A percentile compares a stretch with the other conserved stretches of the same genome.
Evolutionary conservation across 2,113 vertebrate species (phyloP).

Genomic region (Clinocottus analis): DNA sequence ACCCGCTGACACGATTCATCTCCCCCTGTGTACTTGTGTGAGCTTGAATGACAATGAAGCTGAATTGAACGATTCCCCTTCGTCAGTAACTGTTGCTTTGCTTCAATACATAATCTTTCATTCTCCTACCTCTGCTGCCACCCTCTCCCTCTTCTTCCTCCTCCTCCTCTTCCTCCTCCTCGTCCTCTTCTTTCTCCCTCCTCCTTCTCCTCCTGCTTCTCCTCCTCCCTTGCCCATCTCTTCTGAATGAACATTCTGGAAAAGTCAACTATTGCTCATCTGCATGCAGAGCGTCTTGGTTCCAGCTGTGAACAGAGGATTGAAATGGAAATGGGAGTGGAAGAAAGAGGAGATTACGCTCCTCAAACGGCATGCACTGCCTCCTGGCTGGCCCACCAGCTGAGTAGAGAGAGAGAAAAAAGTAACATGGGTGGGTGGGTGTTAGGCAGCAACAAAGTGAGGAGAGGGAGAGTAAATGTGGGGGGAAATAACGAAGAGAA

Average conservation of each 20-base stretch:
- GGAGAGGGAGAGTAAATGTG: constrained; percentile 30
- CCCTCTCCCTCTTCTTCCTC: no score
- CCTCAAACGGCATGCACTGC: constrained; percentile 52
- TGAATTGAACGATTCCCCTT: constrained; percentile 7
- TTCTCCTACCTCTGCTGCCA: constrained; percentile 1
- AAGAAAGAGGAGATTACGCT: constrained; percentile 69
- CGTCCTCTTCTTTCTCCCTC: not conserved
- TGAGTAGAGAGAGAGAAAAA: constrained; percentile 27
- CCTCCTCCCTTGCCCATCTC: constrained; percentile 22
- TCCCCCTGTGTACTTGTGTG: not conserved
- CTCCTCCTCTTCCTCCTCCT: not conserved
- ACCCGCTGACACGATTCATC: constrained; percentile 26
- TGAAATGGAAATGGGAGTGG: constrained; percentile 82
- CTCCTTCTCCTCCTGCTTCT: not conserved
- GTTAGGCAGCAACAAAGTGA: constrained; percentile 48
- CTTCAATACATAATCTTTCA: constrained; percentile 38
- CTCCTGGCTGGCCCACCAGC: constrained; percentile 70
- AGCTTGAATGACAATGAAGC: constrained; percentile 27
- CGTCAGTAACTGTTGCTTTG: constrained; percentile 46
- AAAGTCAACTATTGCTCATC: constrained; percentile 69
- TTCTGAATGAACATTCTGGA: constrained; percentile 32
- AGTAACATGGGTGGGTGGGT: constrained; percentile 9
- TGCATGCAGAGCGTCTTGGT: constrained; percentile 70
- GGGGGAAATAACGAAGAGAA: constrained; percentile 3
- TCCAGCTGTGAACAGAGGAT: constrained; percentile 82